These are phyloP conservation scores for Aulostomus chinensis DNA, from an alignment of 2,797 vertebrate genomes.

Conservation along the genomic window DNA sequence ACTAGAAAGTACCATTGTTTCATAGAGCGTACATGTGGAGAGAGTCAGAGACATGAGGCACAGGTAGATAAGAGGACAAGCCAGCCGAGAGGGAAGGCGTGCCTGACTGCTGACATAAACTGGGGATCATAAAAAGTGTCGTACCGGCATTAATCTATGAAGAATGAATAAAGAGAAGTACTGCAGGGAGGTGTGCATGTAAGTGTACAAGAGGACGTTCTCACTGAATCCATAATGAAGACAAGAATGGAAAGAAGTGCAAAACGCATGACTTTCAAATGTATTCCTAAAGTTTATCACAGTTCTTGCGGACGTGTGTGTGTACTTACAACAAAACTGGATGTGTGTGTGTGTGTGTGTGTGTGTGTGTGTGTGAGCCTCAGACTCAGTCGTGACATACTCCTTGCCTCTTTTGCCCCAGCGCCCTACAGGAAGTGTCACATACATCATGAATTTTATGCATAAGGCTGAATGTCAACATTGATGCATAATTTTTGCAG, in stretches of 20 bases:
- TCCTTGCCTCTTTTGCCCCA: slow-evolving; percentile 19
- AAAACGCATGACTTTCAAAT: slow-evolving; percentile 43
- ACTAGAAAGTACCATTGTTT: slow-evolving; percentile 72
- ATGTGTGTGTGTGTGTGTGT: not conserved
- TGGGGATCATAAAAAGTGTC: slow-evolving; percentile 73
- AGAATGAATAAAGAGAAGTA: slow-evolving; percentile 58
- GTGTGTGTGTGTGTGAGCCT: not conserved
- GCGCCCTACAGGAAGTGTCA: slow-evolving; percentile 70
- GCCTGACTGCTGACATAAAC: slow-evolving; percentile 65
- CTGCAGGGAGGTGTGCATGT: not conserved
- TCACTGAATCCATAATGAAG: slow-evolving; percentile 51
- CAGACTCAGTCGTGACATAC: slow-evolving; percentile 60
- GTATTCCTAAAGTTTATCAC: slow-evolving; percentile 42
- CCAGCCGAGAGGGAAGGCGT: slow-evolving; percentile 42
- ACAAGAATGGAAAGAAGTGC: slow-evolving; percentile 31
- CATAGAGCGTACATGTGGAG: slow-evolving; percentile 53
- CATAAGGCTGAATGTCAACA: slow-evolving; percentile 77
- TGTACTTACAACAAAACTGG: not conserved
- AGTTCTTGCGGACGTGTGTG: slow-evolving; percentile 15
- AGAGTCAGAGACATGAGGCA: slow-evolving; percentile 59
- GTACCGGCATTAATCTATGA: slow-evolving; percentile 62
- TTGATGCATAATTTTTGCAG: slow-evolving; percentile 70
- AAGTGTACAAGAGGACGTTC: slow-evolving; percentile 3
- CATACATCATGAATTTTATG: slow-evolving; percentile 74
- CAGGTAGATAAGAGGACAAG: slow-evolving; percentile 54